These are phyloP conservation scores for Lamellibrachia luymesi DNA, from an alignment of 1,140 invertebrate species.

Conservation along the genomic window DNA sequence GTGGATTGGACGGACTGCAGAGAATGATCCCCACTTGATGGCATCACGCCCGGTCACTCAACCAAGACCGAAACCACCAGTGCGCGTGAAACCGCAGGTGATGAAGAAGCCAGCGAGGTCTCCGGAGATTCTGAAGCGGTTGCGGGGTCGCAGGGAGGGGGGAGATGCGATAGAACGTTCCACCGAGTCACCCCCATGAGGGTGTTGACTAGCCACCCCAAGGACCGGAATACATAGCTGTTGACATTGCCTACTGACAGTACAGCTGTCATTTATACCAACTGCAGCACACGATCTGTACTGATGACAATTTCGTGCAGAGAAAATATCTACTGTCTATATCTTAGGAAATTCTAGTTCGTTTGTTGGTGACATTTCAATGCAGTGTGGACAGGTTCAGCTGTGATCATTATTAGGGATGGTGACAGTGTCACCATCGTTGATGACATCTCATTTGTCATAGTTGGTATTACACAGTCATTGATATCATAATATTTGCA, in stretches of 20 bases:
- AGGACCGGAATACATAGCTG: not conserved
- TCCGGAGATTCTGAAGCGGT: slow-evolving; percentile 35
- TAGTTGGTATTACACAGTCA: not conserved
- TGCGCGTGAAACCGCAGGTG: slow-evolving; percentile 73
- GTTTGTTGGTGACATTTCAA: not conserved
- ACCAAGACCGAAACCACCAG: slow-evolving; percentile 62
- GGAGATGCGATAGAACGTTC: not conserved
- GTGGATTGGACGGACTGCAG: slow-evolving; percentile 54
- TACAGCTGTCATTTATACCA: not conserved
- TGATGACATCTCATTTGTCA: not conserved
- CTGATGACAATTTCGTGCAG: not conserved
- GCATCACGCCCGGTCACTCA: slow-evolving; percentile 10
- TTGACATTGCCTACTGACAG: not conserved
- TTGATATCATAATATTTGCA: too few relatives aligned
- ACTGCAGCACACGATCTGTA: not conserved
- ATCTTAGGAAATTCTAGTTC: not conserved
- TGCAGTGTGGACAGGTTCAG: not conserved
- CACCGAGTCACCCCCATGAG: not conserved
- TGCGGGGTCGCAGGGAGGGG: slow-evolving; percentile 18
- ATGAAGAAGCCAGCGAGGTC: slow-evolving; percentile 66
- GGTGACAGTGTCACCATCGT: not conserved
- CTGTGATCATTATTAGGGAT: not conserved
- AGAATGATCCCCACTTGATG: slow-evolving; percentile 19
- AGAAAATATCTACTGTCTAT: not conserved
- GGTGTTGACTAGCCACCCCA: not conserved